Conservation (phyloP, 2,797 vertebrate genomes). For the Sebastolobus altivelis region DNA sequence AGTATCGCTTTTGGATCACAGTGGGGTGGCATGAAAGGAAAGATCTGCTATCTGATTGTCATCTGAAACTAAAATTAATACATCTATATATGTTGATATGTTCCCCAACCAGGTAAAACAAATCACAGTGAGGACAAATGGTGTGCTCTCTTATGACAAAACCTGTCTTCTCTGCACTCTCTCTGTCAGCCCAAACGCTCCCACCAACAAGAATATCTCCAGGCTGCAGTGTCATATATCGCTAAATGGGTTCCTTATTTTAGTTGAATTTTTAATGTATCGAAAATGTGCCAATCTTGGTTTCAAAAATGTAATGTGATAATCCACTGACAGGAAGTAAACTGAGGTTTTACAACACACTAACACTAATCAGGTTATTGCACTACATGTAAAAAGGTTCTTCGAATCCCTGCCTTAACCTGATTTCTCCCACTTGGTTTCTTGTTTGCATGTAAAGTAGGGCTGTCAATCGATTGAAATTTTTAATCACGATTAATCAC, state of each 20-base stretch:
- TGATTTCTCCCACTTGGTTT: neutral
- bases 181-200: constrained; percentile 21
- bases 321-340: neutral
- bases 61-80: constrained; percentile 35
- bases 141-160: constrained; percentile 29
- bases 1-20: neutral
- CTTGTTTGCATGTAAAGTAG: neutral
- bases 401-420: neutral
- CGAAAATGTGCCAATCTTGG: neutral
- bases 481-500: no score
- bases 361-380: neutral
- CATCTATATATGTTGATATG: constrained; percentile 26
- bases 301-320: constrained; percentile 14
- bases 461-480: no score
- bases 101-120: constrained; percentile 19
- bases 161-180: constrained; percentile 29
- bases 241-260: constrained; percentile 38
- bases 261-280: constrained; percentile 3
- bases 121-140: constrained; percentile 1
- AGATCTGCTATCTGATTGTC: constrained; percentile 15
- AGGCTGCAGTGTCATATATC: constrained; percentile 30
- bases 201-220: neutral
- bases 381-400: neutral
- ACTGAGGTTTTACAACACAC: neutral
- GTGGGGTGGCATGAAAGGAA: constrained; percentile 6